Evolutionary conservation across 2,797 vertebrate genomes (phyloP).

Genomic region (Cuculus canorus): DNA sequence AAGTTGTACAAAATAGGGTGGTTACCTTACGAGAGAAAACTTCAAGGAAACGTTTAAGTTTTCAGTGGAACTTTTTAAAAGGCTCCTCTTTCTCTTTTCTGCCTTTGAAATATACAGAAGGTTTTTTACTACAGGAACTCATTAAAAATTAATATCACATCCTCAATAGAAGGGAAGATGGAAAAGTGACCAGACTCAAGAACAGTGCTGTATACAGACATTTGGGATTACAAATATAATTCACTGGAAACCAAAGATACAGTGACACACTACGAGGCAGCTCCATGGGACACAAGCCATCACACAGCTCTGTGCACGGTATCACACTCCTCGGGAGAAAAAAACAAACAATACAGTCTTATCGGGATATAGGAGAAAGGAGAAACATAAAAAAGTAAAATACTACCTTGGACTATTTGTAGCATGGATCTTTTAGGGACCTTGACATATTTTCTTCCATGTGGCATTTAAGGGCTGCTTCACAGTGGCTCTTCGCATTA

Average conservation of each 20-base stretch:
- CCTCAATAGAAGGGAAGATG: not conserved
- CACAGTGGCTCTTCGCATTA: not conserved
- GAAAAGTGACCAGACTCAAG: not conserved
- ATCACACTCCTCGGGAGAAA: not conserved
- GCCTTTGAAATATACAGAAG: not conserved
- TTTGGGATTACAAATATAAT: not conserved
- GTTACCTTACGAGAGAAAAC: not conserved
- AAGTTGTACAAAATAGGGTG: not conserved
- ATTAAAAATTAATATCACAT: not conserved
- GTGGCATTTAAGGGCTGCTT: not conserved
- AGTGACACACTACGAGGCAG: not conserved
- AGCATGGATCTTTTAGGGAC: not conserved
- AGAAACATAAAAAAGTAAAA: not conserved
- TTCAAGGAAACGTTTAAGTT: not conserved
- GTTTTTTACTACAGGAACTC: not conserved
- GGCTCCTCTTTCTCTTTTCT: not conserved
- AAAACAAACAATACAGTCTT: rapidly evolving
- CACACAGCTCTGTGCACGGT: not conserved
- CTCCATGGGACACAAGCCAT: not conserved
- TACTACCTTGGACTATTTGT: not conserved
- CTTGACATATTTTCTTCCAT: not conserved
- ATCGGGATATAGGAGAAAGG: not conserved
- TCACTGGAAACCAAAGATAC: not conserved
- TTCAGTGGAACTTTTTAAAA: not conserved
- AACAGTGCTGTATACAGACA: not conserved